Evolutionary conservation across 2,797 vertebrate genomes (phyloP).

Genomic region (Calcarius lapponicus): DNA sequence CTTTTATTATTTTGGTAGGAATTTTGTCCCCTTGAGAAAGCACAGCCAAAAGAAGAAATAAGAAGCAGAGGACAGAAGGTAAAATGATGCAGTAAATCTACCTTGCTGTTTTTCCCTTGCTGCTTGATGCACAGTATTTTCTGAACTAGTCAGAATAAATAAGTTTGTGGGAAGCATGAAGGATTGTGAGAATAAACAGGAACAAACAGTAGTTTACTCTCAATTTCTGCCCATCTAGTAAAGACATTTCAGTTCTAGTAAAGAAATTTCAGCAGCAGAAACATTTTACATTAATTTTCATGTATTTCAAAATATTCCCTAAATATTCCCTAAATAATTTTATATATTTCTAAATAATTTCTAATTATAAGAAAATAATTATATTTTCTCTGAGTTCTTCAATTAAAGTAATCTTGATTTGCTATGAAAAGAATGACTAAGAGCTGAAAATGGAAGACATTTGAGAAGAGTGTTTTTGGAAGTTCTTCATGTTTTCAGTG

Average conservation of each 20-base stretch:
- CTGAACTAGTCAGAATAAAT: not conserved
- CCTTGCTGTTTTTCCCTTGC: not conserved
- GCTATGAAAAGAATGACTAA: not conserved
- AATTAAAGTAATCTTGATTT: not conserved
- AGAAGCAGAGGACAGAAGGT: not conserved
- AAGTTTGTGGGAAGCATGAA: not conserved
- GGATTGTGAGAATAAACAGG: not conserved
- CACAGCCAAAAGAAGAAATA: not conserved
- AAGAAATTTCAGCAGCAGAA: not conserved
- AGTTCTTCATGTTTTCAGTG: not conserved
- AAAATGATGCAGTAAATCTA: not conserved
- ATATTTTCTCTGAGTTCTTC: not conserved
- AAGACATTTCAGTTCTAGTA: not conserved
- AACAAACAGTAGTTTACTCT: not conserved
- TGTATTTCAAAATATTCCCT: not conserved
- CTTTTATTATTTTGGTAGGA: not conserved
- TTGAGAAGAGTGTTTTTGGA: not conserved
- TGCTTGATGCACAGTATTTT: not conserved
- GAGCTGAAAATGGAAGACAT: not conserved
- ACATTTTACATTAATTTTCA: not conserved
- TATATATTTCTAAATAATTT: too few relatives aligned
- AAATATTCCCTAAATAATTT: not conserved
- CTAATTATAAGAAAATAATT: not conserved
- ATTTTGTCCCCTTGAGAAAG: not conserved
- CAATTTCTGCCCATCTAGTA: not conserved